Evolutionary conservation across 2,113 vertebrate genomes (phyloP).

Genomic region (Tinamus guttatus): DNA sequence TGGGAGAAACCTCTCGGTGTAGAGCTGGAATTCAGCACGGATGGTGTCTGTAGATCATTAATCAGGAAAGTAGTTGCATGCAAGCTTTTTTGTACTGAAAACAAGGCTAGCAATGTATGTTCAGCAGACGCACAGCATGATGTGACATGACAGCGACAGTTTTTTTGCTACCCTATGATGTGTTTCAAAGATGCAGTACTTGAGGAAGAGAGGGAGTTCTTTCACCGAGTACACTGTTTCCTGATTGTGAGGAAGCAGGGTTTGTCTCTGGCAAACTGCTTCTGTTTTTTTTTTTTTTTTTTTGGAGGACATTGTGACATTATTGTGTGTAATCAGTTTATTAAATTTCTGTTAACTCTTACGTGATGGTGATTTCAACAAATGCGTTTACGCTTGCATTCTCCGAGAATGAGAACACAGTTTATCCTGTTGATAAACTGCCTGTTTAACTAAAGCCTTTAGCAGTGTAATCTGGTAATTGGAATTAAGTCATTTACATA

Average conservation of each 20-base stretch:
- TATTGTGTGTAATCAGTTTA: background rate
- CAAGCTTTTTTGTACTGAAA: background rate
- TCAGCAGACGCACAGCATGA: background rate
- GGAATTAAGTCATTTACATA: slow-evolving; percentile 81
- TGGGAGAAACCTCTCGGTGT: slow-evolving; percentile 27
- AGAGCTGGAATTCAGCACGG: slow-evolving; percentile 58
- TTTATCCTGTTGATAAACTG: slow-evolving; percentile 63
- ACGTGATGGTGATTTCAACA: background rate
- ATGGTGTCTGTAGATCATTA: slow-evolving; percentile 72
- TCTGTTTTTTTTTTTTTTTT: background rate
- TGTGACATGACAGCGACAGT: background rate
- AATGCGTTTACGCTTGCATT: background rate
- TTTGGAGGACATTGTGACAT: background rate
- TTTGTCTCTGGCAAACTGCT: background rate
- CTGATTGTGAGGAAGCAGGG: background rate
- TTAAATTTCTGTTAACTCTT: background rate
- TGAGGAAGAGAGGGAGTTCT: background rate
- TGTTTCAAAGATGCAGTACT: background rate
- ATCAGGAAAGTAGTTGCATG: slow-evolving; percentile 44
- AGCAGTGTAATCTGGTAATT: slow-evolving; percentile 74
- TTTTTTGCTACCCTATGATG: background rate
- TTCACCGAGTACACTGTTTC: background rate
- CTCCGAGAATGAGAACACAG: slow-evolving; percentile 40
- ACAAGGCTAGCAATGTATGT: background rate
- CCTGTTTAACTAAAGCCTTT: slow-evolving; percentile 76